These are phyloP conservation scores for Podocnemis expansa DNA, from an alignment of 2,113 vertebrate species.

Conservation along the genomic window DNA sequence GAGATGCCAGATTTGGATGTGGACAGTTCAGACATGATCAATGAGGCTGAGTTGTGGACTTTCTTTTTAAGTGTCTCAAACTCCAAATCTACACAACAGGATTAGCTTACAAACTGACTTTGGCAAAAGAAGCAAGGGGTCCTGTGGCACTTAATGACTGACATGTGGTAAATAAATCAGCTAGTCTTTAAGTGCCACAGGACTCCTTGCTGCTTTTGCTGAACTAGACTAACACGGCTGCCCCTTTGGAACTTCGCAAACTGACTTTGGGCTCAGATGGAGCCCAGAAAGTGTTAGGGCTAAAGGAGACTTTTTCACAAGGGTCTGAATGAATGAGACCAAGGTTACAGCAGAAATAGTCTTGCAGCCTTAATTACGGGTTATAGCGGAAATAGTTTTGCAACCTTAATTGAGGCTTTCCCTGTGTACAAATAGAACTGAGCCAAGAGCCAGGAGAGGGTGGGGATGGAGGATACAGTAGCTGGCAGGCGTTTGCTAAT, in stretches of 20 bases:
- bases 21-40: neutral
- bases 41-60: fast-evolving
- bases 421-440: conserved; percentile 18
- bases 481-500: neutral
- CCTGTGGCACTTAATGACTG: no score
- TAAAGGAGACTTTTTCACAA: conserved; percentile 43
- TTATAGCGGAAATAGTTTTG: conserved; percentile 60
- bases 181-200: no score
- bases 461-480: fast-evolving
- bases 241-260: no score
- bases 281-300: conserved; percentile 52
- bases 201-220: no score
- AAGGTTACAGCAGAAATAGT: conserved; percentile 48
- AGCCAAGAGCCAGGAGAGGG: neutral
- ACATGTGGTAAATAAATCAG: no score
- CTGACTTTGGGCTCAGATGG: conserved; percentile 17
- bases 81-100: conserved; percentile 11
- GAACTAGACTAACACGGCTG: no score
- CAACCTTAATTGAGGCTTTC: conserved; percentile 48
- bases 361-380: conserved; percentile 72
- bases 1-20: neutral
- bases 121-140: no score
- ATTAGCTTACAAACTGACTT: conserved; percentile 58
- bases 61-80: neutral
- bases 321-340: conserved; percentile 36